A percentile compares a stretch with the other conserved stretches of the same genome.
phyloP scores from a whole-genome alignment of 1,140 invertebrate genomes.

The Ceratina australensis region DNA sequence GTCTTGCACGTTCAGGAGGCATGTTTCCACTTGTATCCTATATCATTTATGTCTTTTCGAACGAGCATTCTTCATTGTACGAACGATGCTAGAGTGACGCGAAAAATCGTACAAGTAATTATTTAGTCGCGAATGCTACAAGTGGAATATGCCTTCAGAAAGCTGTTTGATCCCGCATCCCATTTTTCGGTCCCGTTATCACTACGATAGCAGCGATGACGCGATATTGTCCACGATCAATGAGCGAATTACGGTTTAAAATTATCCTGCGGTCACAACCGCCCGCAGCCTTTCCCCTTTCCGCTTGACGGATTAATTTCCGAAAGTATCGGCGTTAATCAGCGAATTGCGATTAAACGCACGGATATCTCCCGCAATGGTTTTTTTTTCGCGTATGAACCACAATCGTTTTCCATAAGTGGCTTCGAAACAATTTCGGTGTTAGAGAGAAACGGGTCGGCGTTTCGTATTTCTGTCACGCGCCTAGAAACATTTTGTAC shows the following conservation, averaged over 20 bases:
- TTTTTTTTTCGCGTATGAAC: too few species aligned
- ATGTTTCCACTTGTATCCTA: too few species aligned
- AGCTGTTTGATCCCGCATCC: not conserved
- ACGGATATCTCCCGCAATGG: too few species aligned
- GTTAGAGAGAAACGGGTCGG: not conserved
- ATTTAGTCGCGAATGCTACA: too few species aligned
- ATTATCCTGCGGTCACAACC: not conserved
- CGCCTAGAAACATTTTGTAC: not conserved
- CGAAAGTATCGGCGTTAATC: not conserved
- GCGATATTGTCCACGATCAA: not conserved
- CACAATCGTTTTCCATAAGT: too few species aligned
- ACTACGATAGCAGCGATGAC: not conserved
- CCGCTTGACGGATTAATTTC: not conserved
- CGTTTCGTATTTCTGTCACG: constrained; percentile 20
- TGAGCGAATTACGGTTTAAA: not conserved
- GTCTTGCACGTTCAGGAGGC: too few species aligned
- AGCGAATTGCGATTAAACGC: not conserved
- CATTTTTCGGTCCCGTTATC: too few species aligned
- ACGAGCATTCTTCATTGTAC: too few species aligned
- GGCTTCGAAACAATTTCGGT: not conserved
- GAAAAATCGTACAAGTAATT: too few species aligned
- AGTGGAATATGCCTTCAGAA: too few species aligned
- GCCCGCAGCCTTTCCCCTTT: not conserved
- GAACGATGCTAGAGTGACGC: too few species aligned
- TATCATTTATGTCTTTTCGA: too few species aligned